Evolutionary conservation across 2,888 invertebrate genomes (phyloP), one percentile per base, ranked within the genome.

Genomic region (Mythimna loreyi): DNA sequence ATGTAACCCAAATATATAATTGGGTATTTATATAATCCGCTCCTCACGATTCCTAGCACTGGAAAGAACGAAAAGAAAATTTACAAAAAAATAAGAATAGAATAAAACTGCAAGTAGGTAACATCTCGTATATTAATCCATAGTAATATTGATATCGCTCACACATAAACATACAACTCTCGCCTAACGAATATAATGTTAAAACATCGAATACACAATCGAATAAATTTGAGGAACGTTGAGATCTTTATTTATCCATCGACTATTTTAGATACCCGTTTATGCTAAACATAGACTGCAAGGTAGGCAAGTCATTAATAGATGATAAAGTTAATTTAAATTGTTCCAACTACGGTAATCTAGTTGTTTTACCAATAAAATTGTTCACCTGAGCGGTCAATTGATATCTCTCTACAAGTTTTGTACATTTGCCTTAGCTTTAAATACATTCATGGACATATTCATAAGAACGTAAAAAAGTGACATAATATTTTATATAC

Each of bases 61-160:
- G 1, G 7, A 33, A 33, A 2, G 16, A 6, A 3, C 9, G 19
- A 5, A 6, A 21, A 1, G 5, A 25, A 19, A 16, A 4, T 1
- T 33, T 13, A 2, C 0, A 19, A 52, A 13, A 56, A 68, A 57
- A 76, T 40, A 13, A 6, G 0, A 2, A 81, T 78, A 47, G n/a
- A 87, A 83, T 77, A 62, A 87, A 82, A 78, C 72, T 60, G 72
- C 43, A 55, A 50, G 30, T 88, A 83, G 73, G 89, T 93, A 94
- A 94, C 94, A 92, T 92, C 86, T 92, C 91, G 72, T 94, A 93
- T 93, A 93, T 90, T 92, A 83, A 84, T 85, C 82, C 87, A 87
- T 83, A 85, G 85, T 87, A 84, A 85, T 88, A 85, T 87, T 85
- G 85, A 85, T 88, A 87, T 87, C 87, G 71, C 88, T 78, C 89